These are phyloP conservation scores for Agrochola lota DNA, from an alignment of 2,888 invertebrate species.

Conservation along the genomic window DNA sequence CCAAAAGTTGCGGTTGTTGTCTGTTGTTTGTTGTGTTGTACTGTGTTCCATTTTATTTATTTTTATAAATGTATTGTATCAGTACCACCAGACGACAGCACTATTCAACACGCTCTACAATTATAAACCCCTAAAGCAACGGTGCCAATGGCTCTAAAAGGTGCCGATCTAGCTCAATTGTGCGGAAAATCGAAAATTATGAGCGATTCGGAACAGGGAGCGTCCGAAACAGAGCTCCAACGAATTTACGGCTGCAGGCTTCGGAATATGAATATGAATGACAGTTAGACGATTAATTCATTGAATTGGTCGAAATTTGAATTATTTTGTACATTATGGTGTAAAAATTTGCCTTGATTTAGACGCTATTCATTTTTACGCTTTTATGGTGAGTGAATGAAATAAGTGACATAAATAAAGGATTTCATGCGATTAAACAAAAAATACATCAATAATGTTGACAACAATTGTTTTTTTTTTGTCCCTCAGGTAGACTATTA, in stretches of 20 bases:
- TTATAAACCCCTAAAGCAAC: slow-evolving; percentile 57
- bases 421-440: background rate
- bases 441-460: background rate
- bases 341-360: slow-evolving; percentile 22
- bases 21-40: too few relatives aligned
- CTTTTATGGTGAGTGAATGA: background rate
- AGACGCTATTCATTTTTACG: background rate
- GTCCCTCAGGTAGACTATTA: too few relatives aligned
- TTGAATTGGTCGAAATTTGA: slow-evolving; percentile 56
- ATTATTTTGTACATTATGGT: slow-evolving; percentile 35
- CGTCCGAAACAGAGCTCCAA: slow-evolving; percentile 77
- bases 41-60: too few relatives aligned
- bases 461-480: too few relatives aligned
- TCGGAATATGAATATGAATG: slow-evolving; percentile 78
- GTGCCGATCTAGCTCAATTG: slow-evolving; percentile 83
- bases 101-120: slow-evolving; percentile 42
- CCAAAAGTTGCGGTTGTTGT: too few relatives aligned
- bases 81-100: slow-evolving; percentile 11
- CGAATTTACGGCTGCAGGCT: slow-evolving; percentile 76
- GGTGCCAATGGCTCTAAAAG: slow-evolving; percentile 70
- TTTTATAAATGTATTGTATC: background rate
- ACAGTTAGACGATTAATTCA: slow-evolving; percentile 63
- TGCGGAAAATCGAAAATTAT: slow-evolving; percentile 89
- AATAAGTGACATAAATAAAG: background rate
- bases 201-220: slow-evolving; percentile 77